Evolutionary conservation across 2,888 invertebrate genomes (phyloP).

Genomic region (Ichneumoninae sp.): DNA sequence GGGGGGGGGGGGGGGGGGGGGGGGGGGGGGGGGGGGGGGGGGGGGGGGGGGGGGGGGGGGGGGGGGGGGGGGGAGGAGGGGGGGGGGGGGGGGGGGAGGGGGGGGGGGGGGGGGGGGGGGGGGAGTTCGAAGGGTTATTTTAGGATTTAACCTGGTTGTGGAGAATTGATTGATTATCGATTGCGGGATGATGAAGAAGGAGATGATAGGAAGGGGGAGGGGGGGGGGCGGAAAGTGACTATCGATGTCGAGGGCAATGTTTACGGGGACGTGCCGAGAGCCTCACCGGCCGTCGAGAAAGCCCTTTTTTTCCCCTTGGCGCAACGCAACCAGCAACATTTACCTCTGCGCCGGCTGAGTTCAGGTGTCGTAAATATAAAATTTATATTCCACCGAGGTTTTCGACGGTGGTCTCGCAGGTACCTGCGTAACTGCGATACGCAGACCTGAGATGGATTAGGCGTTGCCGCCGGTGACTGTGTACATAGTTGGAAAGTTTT

Average conservation of each 20-base stretch:
- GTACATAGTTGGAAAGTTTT: constrained; percentile 52
- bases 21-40: too few relatives aligned
- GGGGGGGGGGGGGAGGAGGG: too few relatives aligned
- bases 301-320: constrained; percentile 24
- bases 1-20: too few relatives aligned
- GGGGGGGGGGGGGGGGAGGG: too few relatives aligned
- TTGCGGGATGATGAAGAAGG: constrained; percentile 30
- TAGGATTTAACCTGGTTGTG: constrained; percentile 13
- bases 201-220: not conserved
- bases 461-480: constrained; percentile 1
- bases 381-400: constrained; percentile 53
- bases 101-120: too few relatives aligned
- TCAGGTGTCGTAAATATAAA: constrained; percentile 46
- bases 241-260: constrained; percentile 52
- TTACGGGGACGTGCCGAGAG: constrained; percentile 27
- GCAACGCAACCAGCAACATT: constrained; percentile 18
- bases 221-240: constrained; percentile 9
- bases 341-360: not conserved
- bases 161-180: constrained; percentile 55
- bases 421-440: constrained; percentile 25
- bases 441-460: constrained; percentile 44
- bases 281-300: not conserved
- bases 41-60: too few relatives aligned
- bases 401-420: constrained; percentile 41
- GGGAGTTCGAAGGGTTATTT: constrained; percentile 24